Evolutionary conservation across 2,113 vertebrate genomes (phyloP).

Genomic region (Pseudopipra pipra): DNA sequence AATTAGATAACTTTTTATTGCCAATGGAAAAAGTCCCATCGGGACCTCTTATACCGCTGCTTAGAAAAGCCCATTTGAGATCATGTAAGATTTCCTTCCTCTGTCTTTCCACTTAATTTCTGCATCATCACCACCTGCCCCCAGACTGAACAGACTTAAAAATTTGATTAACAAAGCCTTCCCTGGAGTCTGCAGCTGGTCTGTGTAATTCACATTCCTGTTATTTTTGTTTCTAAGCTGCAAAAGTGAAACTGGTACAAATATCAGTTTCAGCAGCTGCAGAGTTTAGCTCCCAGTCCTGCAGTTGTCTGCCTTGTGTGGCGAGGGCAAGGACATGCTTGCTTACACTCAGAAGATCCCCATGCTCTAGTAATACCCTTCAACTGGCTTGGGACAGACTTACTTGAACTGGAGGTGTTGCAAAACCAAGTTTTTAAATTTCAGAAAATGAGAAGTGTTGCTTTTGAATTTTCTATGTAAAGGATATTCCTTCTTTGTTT

Average conservation of each 20-base stretch:
- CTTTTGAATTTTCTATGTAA: neutral
- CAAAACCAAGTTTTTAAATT: neutral
- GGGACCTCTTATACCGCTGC: neutral
- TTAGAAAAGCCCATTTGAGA: neutral
- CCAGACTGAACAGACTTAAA: neutral
- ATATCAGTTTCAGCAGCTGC: neutral
- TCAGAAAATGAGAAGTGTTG: neutral
- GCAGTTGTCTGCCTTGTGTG: neutral
- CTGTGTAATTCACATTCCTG: neutral
- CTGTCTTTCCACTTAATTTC: neutral
- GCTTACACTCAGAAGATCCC: neutral
- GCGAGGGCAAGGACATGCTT: neutral
- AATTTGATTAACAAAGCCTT: neutral
- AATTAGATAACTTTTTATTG: neutral
- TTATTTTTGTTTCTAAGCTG: neutral
- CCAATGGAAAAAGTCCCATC: neutral
- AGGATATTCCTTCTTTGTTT: neutral
- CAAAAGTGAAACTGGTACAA: neutral
- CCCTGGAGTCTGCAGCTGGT: neutral
- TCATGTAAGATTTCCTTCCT: neutral
- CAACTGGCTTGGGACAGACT: neutral
- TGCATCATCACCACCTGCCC: rapidly evolving
- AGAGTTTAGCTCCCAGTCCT: neutral
- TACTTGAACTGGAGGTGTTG: neutral
- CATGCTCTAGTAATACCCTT: neutral